Base-by-base conservation (phyloP, 2,888 invertebrate genomes). In the Troides oblongomaculatus region DNA sequence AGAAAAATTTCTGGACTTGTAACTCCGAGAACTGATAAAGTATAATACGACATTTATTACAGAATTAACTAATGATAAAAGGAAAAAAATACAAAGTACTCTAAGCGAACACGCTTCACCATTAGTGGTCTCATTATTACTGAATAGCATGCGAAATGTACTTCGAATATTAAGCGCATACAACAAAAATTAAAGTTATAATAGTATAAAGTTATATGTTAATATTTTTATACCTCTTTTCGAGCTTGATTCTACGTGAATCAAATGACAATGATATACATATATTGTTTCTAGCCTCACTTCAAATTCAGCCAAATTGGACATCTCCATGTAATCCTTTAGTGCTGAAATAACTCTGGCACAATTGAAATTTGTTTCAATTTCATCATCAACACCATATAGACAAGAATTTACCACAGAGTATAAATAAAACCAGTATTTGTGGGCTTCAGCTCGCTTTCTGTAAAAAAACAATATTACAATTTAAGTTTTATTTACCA, bases 361-460 rank as follows among this genome's bases (percentile, higher is more conserved):
- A 0, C 86, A 74, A 4, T 82, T 72, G 0, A 81, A 76, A 57
- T 83, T 80, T 5, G 82, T 76, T 30, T 39, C 18, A 23, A 66
- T 17, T 5, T 82, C 79, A 10, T 67, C 56, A 10, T 62, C 70
- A 14, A 1, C 43, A n/a, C 39, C 64, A 12, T 74, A 73, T 23
- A 95, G 84, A 79, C 95, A 96, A 57, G 95, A 94, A 63, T 95
- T 93, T 57, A 96, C 86, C 0, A 97, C 90, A 30, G 95, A 94
- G 83, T 96, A 98, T 62, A 99, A 86, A 84, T 97, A 96, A 88
- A 98, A 97, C 98, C 98, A 99, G 95, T 97, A 98, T 82, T 96
- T 97, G 73, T 96, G 94, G 0, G 96, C 94, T 72, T 95, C 94
- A 0, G 94, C 90, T 80, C 94, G 94, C 74, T 96, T 93, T 78